phyloP scores from a whole-genome alignment of 2,113 vertebrate species.

The Empidonax traillii region DNA sequence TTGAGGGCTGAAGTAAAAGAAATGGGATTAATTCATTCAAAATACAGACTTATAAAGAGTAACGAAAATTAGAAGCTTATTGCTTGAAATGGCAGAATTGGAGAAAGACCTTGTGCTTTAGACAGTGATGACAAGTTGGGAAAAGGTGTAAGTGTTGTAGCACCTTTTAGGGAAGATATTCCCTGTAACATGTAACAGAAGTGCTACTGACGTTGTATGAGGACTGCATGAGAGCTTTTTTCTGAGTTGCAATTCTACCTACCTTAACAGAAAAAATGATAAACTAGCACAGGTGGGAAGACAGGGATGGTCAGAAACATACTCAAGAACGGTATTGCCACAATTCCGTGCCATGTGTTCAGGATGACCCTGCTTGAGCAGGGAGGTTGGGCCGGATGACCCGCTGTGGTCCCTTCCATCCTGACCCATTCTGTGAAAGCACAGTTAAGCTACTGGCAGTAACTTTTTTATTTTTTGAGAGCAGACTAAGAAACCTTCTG shows the following conservation, averaged over 20 bases:
- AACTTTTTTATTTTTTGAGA: background rate
- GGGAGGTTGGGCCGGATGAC: background rate
- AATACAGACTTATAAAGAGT: background rate
- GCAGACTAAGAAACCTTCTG: background rate
- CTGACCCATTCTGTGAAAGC: background rate
- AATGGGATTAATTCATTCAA: background rate
- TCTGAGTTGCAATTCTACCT: background rate
- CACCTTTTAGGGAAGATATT: background rate
- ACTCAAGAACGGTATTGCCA: background rate
- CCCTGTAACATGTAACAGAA: background rate
- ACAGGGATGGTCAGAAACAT: background rate
- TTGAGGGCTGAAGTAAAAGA: background rate
- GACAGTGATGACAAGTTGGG: background rate
- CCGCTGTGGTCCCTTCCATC: background rate
- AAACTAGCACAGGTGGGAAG: background rate
- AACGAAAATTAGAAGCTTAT: background rate
- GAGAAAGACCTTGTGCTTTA: background rate
- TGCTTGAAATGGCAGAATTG: background rate
- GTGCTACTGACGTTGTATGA: accelerated
- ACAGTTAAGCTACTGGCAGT: background rate
- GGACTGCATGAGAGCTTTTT: background rate
- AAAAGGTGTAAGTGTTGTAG: background rate
- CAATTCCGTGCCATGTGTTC: background rate
- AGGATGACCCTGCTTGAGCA: background rate
- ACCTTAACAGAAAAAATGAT: background rate